Base-by-base conservation (phyloP, 92 coral and sea anemone species). In the Parazoanthus swiftii region DNA sequence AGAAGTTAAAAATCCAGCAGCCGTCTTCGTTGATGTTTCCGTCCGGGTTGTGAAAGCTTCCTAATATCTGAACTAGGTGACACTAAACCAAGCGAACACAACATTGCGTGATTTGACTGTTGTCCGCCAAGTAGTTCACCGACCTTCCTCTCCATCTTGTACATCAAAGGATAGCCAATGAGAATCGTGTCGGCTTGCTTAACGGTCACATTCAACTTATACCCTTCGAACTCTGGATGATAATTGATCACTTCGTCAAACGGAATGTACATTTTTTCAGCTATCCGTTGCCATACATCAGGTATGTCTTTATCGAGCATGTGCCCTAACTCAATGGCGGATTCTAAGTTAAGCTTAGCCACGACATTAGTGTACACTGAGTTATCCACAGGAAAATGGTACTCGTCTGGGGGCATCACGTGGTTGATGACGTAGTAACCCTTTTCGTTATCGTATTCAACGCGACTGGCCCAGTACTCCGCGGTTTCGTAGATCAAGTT, bases 401-500 rank as follows among this genome's bases (percentile, higher is more conserved):
- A 95, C 90, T 95, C 98, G 86, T 95, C 98, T 46, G 98, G 98
- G 5, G 98, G 95, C 98, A 95, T 95, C 77, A 95, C 98, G 93
- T 95, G 89, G 43, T 91, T 91, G 89, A 95, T 95, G 90, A 91
- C 93, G 92, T 93, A 95, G 70, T 86, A 85, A 6, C 86, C 90
- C 2, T 90, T 86, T 63, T 84, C 72, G 11, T 85, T 73, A 81
- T 91, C 93, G 79, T 88, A 95, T 38, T 88, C 85, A 15, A 93
- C 98, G 58, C 98, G 88, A 85, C 98, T 95, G 74, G 98, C 92
- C 98, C 98, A 95, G 92, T 74, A 95, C 86, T 95, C 92, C 74
- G 98, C 98, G 71, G 98, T 95, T 84, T 95, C 92, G 91, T 90
- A 95, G 36, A 89, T 92, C 74, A 95, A 91, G 20, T 92, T 91